Base-by-base conservation (phyloP, 30 jellyfish, hydroid and myxozoan genomes). In the Aurelia sp. region DNA sequence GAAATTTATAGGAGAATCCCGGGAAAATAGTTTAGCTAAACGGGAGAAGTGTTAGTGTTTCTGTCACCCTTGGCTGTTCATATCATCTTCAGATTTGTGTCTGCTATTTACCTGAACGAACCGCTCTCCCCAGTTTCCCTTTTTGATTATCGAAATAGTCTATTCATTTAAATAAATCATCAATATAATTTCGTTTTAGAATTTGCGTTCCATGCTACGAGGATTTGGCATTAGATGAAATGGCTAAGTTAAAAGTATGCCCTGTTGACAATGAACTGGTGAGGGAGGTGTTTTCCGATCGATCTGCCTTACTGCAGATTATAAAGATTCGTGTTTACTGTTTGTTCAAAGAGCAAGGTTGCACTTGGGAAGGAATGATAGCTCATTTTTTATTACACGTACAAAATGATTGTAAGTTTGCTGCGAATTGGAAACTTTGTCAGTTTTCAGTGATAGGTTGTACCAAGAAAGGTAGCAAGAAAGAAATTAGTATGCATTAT, bases 311-410 rank as follows among this genome's bases (percentile, higher is more conserved):
- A 57, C 83, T 61, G 18, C 91, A 90, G 40, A 83, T 90, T 0
- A 82, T 82, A 48, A 68, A 82, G 41, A 12, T 90, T 31, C 15
- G 19, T n/a, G 88, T 89, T 24, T 82, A 19, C 73, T 90, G 97
- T 63, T 13, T 62, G 16, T 58, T 58, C 58, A 47, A 69, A 72
- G 63, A 76, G 38, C 76, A 83, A 27, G 97, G 97, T 8, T 90
- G 97, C 59, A 24, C 53, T 12, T 88, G 97, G 97, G 78, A 21
- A 6, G 97, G 97, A 4, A 55, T 44, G 85, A 77, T 88, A 4
- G 63, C 81, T 19, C 13, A 69, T 24, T 80, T 88, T 53, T n/a
- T 67, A 18, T 64, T 52, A 15, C 97, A 88, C 55, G 2, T 69
- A 30, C 35, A 73, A 15, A 20, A 30, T 17, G 83, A 31, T 11